These are phyloP conservation scores for Siderastrea radians DNA, from an alignment of 92 coral and sea anemone species.

Conservation along the genomic window DNA sequence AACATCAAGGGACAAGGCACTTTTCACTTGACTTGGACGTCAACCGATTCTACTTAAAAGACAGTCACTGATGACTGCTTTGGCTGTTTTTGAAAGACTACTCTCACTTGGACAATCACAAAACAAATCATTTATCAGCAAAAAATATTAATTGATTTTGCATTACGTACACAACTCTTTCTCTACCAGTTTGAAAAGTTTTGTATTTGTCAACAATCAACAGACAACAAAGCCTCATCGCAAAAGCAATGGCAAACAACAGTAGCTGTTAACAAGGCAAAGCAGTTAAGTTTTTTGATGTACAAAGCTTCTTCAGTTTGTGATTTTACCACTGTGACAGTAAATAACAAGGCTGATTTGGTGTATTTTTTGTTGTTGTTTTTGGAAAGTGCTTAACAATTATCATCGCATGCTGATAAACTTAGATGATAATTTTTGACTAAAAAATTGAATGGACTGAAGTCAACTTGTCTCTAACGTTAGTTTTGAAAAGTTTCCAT, in stretches of 20 bases:
- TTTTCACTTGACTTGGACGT: background rate
- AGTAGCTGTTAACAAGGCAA: conserved; percentile 12
- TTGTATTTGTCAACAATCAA: conserved; percentile 10
- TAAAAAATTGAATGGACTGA: no score
- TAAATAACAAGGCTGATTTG: no score
- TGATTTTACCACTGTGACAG: no score
- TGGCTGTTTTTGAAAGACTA: background rate
- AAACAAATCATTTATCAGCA: background rate
- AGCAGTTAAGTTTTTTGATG: conserved; percentile 21
- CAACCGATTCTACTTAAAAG: background rate
- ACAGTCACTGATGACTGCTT: background rate
- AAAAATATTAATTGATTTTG: background rate
- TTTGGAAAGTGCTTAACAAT: no score
- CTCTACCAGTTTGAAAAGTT: background rate
- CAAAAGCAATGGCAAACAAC: conserved; percentile 8
- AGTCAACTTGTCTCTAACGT: no score
- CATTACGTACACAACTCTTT: background rate
- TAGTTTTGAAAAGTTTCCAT: no score
- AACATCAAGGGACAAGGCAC: no score
- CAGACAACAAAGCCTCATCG: conserved; percentile 14
- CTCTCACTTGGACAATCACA: background rate
- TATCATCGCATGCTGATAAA: no score
- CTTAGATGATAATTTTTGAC: no score
- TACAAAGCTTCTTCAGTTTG: background rate
- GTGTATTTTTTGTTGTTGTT: no score